These are phyloP conservation scores for Rhamnusium bicolor DNA, from an alignment of 2,888 invertebrate genomes.

Conservation along the genomic window DNA sequence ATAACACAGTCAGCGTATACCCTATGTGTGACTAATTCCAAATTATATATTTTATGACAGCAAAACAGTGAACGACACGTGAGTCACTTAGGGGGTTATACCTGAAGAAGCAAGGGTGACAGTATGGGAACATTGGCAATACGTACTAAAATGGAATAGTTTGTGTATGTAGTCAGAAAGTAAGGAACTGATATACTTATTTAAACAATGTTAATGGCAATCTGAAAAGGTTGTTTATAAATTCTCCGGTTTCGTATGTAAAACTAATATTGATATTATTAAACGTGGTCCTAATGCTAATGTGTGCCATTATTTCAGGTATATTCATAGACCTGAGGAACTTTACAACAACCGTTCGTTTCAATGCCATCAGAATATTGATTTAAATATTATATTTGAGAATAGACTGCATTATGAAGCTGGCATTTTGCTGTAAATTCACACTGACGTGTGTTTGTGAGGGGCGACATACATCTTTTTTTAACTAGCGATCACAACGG, in stretches of 20 bases:
- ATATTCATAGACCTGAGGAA: neutral
- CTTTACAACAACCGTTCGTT: too few relatives aligned
- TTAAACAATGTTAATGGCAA: constrained; percentile 52
- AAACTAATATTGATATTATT: constrained; percentile 26
- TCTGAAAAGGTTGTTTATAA: constrained; percentile 46
- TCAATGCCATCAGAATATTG: neutral
- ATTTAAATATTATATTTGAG: neutral
- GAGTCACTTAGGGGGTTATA: constrained; percentile 20
- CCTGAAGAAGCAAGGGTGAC: constrained; percentile 24
- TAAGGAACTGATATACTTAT: constrained; percentile 21
- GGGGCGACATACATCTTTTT: too few relatives aligned
- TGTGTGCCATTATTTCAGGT: constrained; percentile 21
- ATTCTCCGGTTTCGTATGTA: constrained; percentile 38
- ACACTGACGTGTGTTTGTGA: too few relatives aligned
- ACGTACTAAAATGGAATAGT: neutral
- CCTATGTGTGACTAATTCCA: constrained; percentile 30
- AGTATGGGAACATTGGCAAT: constrained; percentile 4
- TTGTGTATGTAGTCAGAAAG: neutral
- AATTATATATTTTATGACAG: constrained; percentile 22
- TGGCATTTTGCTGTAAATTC: too few relatives aligned
- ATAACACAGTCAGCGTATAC: constrained; percentile 1
- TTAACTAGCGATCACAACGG: too few relatives aligned
- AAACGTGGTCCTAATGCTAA: neutral
- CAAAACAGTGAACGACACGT: constrained; percentile 10
- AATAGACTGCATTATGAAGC: too few relatives aligned